Evolutionary conservation across 2,113 vertebrate species (phyloP).

Genomic region (Mustela nigripes): DNA sequence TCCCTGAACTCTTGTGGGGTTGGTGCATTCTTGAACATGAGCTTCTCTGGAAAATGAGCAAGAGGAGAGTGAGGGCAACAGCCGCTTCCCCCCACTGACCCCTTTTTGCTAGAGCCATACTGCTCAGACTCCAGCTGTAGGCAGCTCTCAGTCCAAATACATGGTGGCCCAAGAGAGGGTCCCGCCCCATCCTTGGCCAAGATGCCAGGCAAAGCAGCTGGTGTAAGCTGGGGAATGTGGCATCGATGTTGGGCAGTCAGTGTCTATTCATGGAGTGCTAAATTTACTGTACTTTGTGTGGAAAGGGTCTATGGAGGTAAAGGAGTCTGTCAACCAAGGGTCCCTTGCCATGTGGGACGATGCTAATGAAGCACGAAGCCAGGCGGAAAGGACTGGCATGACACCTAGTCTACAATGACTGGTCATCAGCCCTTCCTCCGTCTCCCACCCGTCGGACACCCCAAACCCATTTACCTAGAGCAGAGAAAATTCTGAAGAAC

Average conservation of each 20-base stretch:
- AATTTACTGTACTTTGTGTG: not conserved
- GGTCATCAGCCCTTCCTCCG: not conserved
- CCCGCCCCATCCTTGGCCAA: not conserved
- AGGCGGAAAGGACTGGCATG: no score
- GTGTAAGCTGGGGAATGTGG: not conserved
- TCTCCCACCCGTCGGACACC: not conserved
- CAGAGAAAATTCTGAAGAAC: slow-evolving; percentile 45
- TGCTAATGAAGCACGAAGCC: no score
- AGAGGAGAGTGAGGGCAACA: not conserved
- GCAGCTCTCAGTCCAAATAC: not conserved
- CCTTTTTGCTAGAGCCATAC: not conserved
- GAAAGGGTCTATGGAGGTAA: not conserved
- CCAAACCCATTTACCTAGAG: not conserved
- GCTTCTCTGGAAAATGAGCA: slow-evolving; percentile 91
- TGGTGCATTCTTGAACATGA: slow-evolving; percentile 96
- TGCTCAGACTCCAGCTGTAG: not conserved
- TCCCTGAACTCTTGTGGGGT: slow-evolving; percentile 98
- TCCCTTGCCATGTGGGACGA: not conserved
- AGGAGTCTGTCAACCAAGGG: not conserved
- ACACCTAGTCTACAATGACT: not conserved
- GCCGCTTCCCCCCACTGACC: not conserved
- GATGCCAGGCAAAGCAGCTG: not conserved
- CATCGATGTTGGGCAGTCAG: not conserved
- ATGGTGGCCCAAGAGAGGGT: not conserved
- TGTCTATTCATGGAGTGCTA: not conserved